Evolutionary conservation across 2,797 vertebrate genomes (phyloP), one percentile per base, ranked within the genome.

Genomic region (Enteromius mattozi): DNA sequence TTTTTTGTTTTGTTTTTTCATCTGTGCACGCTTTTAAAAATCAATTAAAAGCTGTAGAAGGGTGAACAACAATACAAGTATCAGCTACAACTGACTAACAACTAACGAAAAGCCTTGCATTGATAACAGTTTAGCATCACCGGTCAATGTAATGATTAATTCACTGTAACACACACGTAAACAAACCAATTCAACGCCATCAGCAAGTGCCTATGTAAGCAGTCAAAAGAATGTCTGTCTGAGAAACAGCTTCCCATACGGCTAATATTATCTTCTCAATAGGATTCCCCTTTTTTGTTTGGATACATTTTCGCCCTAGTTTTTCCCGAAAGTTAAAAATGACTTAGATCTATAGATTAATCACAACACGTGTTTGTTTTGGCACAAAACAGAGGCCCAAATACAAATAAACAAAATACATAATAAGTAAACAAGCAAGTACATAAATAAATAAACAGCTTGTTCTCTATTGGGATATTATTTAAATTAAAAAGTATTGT

Each of bases 81-180:
- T 61, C 59, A 30, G 35, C 51, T 19, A 27, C 9, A 14, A 27
- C 40, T 24, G 63, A 63, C 27, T 30, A 30, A 33, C 61, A 54
- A 13, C n/a, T 72, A 4, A 27, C 13, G n/a, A 70, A 24, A 27
- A 65, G 8, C 21, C 30, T 24, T 49, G n/a, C 75, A 42, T 10
- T 59, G 42, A 35, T 33, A 66, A 14, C 77, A 65, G 24, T 33
- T 49, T 14, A 66, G 61, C 72, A 21, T 65, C 56, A 85, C 54
- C 33, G 71, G 47, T 70, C 70, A 37, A 85, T 59, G 66, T 69
- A 68, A 85, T 68, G 47, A 81, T 59, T 77, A 0, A 66, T n/a
- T 69, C 47, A 76, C 33, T 83, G 70, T 69, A 74, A 80, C 76
- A 47, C 65, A 59, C 63, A 74, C 12, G 7, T 61, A 78, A 70